Conservation (phyloP, 2,113 vertebrate species). For the Vulpes vulpes region DNA sequence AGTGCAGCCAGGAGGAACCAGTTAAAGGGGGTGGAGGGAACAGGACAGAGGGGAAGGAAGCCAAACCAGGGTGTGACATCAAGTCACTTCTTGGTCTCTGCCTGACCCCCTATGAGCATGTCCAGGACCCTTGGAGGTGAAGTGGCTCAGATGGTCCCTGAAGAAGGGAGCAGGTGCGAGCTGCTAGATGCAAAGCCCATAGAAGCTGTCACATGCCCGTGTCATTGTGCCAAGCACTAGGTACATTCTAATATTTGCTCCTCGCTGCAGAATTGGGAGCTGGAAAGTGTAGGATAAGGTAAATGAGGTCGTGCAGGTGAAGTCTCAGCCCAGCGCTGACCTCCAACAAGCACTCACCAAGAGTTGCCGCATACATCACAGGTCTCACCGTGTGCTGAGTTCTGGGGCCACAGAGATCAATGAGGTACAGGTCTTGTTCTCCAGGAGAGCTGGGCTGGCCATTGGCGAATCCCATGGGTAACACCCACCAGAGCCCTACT, state of each 20-base stretch:
- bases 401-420: background rate
- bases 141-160: background rate
- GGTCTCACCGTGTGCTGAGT: background rate
- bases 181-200: background rate
- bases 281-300: accelerated
- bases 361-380: accelerated
- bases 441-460: background rate
- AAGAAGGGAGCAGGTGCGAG: background rate
- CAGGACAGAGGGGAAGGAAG: background rate
- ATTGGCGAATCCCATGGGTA: accelerated
- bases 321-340: background rate
- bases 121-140: background rate
- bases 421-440: background rate
- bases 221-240: background rate
- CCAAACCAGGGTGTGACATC: background rate
- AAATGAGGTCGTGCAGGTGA: background rate
- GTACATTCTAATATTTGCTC: accelerated
- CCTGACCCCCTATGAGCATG: background rate
- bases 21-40: background rate
- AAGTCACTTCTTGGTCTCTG: background rate
- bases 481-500: background rate
- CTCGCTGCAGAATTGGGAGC: background rate
- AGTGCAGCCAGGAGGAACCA: background rate
- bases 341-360: accelerated
- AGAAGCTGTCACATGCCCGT: background rate